Evolutionary conservation across 2,888 invertebrate species (phyloP).

Genomic region (Dryadula phaetusa): DNA sequence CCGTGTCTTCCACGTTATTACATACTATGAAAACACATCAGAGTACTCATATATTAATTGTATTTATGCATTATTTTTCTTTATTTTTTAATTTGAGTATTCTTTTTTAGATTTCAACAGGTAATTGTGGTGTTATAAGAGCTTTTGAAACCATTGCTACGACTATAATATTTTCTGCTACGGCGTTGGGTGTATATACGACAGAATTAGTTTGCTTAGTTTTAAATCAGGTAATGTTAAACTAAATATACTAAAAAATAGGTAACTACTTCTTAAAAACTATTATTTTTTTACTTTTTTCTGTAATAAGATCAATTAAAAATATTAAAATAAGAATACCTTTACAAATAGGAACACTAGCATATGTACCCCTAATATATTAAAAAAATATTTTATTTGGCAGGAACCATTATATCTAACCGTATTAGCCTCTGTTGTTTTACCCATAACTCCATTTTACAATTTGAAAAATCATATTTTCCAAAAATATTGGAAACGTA

Average conservation of each 20-base stretch:
- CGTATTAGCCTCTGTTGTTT: slow-evolving; percentile 64
- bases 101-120: slow-evolving; percentile 66
- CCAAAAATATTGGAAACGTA: slow-evolving; percentile 63
- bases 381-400: background rate
- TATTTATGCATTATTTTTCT: background rate
- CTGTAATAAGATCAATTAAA: too few species aligned
- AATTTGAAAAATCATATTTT: slow-evolving; percentile 65
- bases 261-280: background rate
- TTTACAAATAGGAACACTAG: background rate
- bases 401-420: slow-evolving; percentile 72
- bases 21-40: too few species aligned
- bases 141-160: slow-evolving; percentile 70
- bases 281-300: background rate
- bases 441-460: slow-evolving; percentile 64
- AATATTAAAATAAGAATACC: background rate
- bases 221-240: slow-evolving; percentile 67
- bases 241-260: too few species aligned
- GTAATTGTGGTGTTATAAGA: slow-evolving; percentile 75
- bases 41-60: too few species aligned
- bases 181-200: slow-evolving; percentile 69
- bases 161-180: slow-evolving; percentile 67
- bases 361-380: background rate
- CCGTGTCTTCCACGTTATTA: too few species aligned
- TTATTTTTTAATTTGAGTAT: background rate
- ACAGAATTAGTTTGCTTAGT: slow-evolving; percentile 74